Evolutionary conservation across 2,888 invertebrate genomes (phyloP).

Genomic region (Sthenelais limicola): DNA sequence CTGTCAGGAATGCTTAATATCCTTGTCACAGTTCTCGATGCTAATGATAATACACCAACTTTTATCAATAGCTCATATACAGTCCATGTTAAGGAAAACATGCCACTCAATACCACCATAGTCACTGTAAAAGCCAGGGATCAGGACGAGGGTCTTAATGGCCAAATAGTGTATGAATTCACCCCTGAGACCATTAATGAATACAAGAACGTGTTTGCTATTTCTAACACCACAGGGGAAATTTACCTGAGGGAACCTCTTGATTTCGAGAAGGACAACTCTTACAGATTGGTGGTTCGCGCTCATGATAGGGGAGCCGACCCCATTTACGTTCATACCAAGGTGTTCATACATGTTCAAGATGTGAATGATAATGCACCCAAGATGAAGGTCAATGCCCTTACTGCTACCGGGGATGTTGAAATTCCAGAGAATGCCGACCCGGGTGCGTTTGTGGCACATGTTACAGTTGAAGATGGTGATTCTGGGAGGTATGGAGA

Average conservation of each 20-base stretch:
- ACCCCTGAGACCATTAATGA: constrained; percentile 38
- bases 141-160: constrained; percentile 46
- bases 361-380: constrained; percentile 52
- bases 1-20: constrained; percentile 45
- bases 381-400: constrained; percentile 47
- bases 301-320: constrained; percentile 46
- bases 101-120: constrained; percentile 39
- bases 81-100: constrained; percentile 42
- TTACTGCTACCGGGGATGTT: constrained; percentile 41
- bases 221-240: constrained; percentile 45
- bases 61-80: constrained; percentile 44
- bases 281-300: constrained; percentile 44
- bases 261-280: constrained; percentile 45
- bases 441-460: constrained; percentile 64
- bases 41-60: constrained; percentile 48
- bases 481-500: constrained; percentile 65
- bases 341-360: constrained; percentile 47
- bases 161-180: constrained; percentile 45
- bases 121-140: constrained; percentile 47
- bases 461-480: constrained; percentile 63
- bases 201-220: constrained; percentile 44
- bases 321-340: constrained; percentile 43
- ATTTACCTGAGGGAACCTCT: constrained; percentile 44
- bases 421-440: constrained; percentile 60
- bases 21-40: constrained; percentile 42